Evolutionary conservation across 2,113 vertebrate species (phyloP).

Genomic region (Naja naja): DNA sequence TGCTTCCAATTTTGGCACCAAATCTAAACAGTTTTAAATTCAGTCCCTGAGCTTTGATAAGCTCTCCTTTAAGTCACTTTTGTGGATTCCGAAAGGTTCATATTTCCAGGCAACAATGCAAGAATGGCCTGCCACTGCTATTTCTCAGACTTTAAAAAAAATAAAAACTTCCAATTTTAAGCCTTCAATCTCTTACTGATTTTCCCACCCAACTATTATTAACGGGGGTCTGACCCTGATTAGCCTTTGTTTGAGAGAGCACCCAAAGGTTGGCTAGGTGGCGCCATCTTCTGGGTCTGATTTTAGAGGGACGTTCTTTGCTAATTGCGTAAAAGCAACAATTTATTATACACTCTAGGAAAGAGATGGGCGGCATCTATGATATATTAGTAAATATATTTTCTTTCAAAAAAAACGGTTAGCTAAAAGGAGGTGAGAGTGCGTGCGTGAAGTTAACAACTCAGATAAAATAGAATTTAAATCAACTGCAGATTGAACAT

Average conservation of each 20-base stretch:
- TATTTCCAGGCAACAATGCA: background rate
- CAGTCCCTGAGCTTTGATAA: background rate
- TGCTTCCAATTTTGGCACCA: background rate
- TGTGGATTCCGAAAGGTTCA: background rate
- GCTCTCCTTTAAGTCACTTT: background rate
- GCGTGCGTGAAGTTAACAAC: background rate
- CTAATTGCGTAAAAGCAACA: background rate
- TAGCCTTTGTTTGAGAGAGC: background rate
- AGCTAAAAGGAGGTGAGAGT: background rate
- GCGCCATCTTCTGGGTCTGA: background rate
- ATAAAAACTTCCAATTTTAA: background rate
- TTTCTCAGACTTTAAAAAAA: background rate
- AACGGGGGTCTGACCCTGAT: background rate
- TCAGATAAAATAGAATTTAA: background rate
- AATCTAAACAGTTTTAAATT: background rate
- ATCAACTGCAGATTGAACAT: background rate
- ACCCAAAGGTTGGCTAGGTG: background rate
- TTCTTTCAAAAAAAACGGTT: too few relatives aligned
- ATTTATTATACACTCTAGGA: background rate
- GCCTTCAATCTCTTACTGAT: background rate
- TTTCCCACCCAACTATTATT: background rate
- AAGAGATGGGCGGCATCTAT: background rate
- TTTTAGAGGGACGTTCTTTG: background rate
- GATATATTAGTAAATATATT: background rate
- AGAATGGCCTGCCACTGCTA: background rate